Conservation (phyloP, 2,113 vertebrate species). For the Danio rerio region GRCz12tu NC_133197.1:9396501-9397000, state of each 20-base stretch:
- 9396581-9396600: background rate
- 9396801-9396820: background rate
- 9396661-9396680: background rate
- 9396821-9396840: background rate
- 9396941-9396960: no score
- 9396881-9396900: background rate
- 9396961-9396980: background rate
- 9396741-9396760: background rate
- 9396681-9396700: background rate
- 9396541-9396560: background rate
- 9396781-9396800: constrained; percentile 3
- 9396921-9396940: no score
- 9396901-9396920: background rate
- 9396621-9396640: background rate
- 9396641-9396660: background rate
- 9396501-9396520: background rate
- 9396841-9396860: fast-evolving
- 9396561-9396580: background rate
- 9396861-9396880: background rate
- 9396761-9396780: background rate
- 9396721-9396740: background rate
- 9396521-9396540: background rate
- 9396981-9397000: background rate
- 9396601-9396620: no score
- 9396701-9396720: background rate